Conservation (phyloP, 2,888 invertebrate species). For the Strigamia maritima region DNA sequence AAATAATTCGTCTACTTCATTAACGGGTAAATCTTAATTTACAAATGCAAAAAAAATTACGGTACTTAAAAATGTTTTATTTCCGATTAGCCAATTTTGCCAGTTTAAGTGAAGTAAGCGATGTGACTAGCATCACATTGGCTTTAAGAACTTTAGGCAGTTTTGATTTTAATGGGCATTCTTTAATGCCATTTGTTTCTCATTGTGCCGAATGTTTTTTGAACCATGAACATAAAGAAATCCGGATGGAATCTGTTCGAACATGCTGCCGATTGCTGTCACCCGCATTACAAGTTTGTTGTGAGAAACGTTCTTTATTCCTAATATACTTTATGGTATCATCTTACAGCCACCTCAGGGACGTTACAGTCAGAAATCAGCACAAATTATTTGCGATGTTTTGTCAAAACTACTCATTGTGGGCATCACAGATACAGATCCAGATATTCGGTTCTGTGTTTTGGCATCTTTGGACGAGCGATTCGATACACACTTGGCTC, state of each 20-base stretch:
- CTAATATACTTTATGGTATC: no score
- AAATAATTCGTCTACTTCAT: conserved; percentile 41
- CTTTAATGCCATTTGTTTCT: conserved; percentile 84
- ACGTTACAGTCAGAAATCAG: conserved; percentile 66
- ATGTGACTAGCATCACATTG: conserved; percentile 79
- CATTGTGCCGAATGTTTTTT: conserved; percentile 90
- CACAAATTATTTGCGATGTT: conserved; percentile 84
- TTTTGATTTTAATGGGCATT: conserved; percentile 86
- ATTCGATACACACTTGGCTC: conserved; percentile 92
- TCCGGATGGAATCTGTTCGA: conserved; percentile 88
- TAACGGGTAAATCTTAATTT: conserved; percentile 37
- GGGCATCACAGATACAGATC: conserved; percentile 89
- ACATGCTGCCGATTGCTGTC: conserved; percentile 86
- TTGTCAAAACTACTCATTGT: conserved; percentile 85
- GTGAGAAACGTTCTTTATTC: no score
- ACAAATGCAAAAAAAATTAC: not conserved
- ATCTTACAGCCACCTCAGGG: not conserved
- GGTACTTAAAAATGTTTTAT: not conserved
- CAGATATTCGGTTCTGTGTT: conserved; percentile 90
- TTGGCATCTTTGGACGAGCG: conserved; percentile 83
- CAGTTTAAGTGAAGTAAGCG: conserved; percentile 62
- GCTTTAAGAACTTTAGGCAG: conserved; percentile 88
- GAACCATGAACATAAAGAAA: conserved; percentile 83
- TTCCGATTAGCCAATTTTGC: conserved; percentile 44
- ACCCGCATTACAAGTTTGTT: conserved; percentile 64